phyloP scores from a whole-genome alignment of 2,888 invertebrate genomes.

The Schrankia costaestrigalis region DNA sequence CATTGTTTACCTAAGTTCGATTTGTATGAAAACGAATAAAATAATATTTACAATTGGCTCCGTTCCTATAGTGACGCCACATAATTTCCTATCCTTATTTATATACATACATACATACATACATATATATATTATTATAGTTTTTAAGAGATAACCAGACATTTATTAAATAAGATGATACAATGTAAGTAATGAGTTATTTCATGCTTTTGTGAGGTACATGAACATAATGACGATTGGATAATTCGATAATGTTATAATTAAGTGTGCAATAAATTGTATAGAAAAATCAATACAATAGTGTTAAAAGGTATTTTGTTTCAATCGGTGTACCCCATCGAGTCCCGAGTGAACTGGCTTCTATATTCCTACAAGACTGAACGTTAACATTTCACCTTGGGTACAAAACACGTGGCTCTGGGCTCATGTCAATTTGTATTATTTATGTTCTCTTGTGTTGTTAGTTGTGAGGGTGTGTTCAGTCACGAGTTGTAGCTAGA shows the following conservation, averaged over 20 bases:
- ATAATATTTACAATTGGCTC: slow-evolving; percentile 64
- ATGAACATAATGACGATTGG: slow-evolving; percentile 40
- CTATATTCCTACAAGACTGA: slow-evolving; percentile 71
- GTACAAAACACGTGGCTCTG: slow-evolving; percentile 54
- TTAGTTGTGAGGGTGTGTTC: slow-evolving; percentile 16
- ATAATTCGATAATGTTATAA: slow-evolving; percentile 53
- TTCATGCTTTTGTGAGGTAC: slow-evolving; percentile 49
- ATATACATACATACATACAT: too few relatives aligned
- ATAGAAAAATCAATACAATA: slow-evolving; percentile 63
- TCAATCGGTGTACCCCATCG: slow-evolving; percentile 57
- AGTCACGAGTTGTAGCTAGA: slow-evolving; percentile 47
- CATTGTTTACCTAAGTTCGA: slow-evolving; percentile 72
- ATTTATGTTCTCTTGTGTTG: slow-evolving; percentile 34
- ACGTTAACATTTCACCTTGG: slow-evolving; percentile 66
- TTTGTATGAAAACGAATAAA: slow-evolving; percentile 60
- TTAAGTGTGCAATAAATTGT: slow-evolving; percentile 75
- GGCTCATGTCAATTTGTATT: slow-evolving; percentile 69
- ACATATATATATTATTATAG: slow-evolving; percentile 65
- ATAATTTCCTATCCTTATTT: slow-evolving; percentile 69
- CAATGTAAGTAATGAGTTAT: slow-evolving; percentile 39
- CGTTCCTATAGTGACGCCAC: slow-evolving; percentile 72
- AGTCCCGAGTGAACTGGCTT: slow-evolving; percentile 60
- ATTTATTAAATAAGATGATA: slow-evolving; percentile 51
- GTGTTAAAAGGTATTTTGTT: slow-evolving; percentile 60
- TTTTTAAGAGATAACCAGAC: slow-evolving; percentile 52